Conservation (phyloP, 2,113 vertebrate genomes). For the Lynx canadensis region DNA sequence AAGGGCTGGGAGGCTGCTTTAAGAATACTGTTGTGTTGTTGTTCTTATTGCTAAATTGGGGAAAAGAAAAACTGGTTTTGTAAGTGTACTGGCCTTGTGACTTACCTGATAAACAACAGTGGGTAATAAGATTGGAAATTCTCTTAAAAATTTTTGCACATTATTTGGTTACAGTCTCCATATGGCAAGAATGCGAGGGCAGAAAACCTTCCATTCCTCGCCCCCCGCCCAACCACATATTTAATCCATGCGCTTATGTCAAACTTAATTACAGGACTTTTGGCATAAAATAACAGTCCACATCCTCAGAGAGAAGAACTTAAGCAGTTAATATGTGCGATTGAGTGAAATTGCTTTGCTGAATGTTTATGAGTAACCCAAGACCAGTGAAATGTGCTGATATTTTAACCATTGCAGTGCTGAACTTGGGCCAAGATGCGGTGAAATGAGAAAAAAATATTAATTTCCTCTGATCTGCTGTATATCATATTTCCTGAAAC, state of each 20-base stretch:
- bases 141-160: conserved; percentile 80
- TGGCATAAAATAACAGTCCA: conserved; percentile 90
- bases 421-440: conserved; percentile 48
- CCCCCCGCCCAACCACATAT: conserved; percentile 95
- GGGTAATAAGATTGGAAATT: conserved; percentile 80
- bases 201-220: conserved; percentile 84
- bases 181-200: conserved; percentile 92
- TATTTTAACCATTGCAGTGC: conserved; percentile 84
- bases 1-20: not conserved
- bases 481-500: not conserved
- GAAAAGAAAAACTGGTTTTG: conserved; percentile 47
- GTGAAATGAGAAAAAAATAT: not conserved
- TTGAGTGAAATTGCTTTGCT: conserved; percentile 88
- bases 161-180: conserved; percentile 94
- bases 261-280: conserved; percentile 99
- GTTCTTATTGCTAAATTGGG: not conserved
- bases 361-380: conserved; percentile 89
- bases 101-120: conserved; percentile 79
- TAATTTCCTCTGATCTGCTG: not conserved
- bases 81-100: conserved; percentile 51
- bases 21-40: not conserved
- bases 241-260: conserved; percentile 99
- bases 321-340: conserved; percentile 90
- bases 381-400: conserved; percentile 84
- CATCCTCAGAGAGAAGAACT: conserved; percentile 89